These are phyloP conservation scores for Clarias fuscus DNA, from an alignment of 2,797 vertebrate genomes.

Conservation along the genomic window DNA sequence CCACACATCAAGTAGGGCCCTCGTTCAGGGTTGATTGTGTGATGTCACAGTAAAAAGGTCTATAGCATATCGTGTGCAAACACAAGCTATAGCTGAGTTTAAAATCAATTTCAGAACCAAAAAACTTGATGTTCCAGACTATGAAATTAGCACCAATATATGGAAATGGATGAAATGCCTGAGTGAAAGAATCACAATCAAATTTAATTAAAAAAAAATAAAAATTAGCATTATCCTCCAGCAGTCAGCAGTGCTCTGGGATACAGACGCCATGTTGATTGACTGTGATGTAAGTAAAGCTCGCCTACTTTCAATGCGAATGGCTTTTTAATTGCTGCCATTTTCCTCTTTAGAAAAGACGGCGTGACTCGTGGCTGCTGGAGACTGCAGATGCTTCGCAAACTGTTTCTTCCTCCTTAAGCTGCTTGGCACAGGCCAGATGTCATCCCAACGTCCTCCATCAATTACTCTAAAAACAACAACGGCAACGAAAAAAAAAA, in stretches of 20 bases:
- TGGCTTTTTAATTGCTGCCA: constrained; percentile 55
- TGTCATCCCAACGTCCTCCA: constrained; percentile 42
- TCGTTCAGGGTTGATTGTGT: too few relatives aligned
- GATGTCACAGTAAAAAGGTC: too few relatives aligned
- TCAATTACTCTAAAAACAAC: constrained; percentile 44
- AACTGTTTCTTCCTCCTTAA: constrained; percentile 44
- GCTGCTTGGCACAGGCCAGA: constrained; percentile 46
- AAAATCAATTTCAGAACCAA: background rate
- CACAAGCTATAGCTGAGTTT: background rate
- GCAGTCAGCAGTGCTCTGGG: constrained; percentile 1
- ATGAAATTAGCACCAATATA: constrained; percentile 21
- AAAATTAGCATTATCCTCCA: constrained; percentile 6
- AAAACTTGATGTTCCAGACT: background rate
- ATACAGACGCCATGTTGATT: constrained; percentile 34
- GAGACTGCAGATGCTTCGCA: constrained; percentile 50
- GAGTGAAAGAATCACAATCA: background rate
- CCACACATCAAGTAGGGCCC: too few relatives aligned
- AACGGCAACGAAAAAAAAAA: background rate
- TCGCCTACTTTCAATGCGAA: constrained; percentile 39
- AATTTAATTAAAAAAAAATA: too few relatives aligned
- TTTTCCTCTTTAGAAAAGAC: constrained; percentile 48
- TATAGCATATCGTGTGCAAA: background rate
- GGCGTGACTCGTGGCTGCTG: constrained; percentile 44
- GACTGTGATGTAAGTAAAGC: constrained; percentile 48
- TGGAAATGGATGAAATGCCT: constrained; percentile 19